Evolutionary conservation across 2,113 vertebrate genomes (phyloP).

Genomic region (Ceyx margarethae): DNA sequence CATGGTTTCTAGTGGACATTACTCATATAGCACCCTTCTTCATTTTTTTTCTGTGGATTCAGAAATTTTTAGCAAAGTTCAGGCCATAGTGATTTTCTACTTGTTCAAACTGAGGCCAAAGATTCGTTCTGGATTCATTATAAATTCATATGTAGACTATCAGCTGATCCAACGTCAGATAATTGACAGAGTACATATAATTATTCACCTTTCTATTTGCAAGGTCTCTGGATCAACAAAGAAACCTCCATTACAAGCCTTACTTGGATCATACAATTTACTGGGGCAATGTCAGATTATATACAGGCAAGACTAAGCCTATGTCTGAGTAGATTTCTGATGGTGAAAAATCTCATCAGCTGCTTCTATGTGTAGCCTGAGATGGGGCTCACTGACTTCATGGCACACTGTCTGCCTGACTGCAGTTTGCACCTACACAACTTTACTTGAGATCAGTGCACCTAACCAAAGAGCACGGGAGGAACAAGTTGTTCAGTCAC

Average conservation of each 20-base stretch:
- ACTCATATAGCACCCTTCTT: not conserved
- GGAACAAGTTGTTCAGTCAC: rapidly evolving
- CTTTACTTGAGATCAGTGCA: not conserved
- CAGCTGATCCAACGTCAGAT: constrained; percentile 28
- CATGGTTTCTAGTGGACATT: not conserved
- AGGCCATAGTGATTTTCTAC: not conserved
- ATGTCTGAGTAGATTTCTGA: not conserved
- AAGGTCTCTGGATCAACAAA: constrained; percentile 60
- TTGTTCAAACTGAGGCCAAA: not conserved
- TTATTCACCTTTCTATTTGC: constrained; percentile 54
- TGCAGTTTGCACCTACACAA: rapidly evolving
- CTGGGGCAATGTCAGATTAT: not conserved
- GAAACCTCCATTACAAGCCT: constrained; percentile 11
- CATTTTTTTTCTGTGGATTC: not conserved
- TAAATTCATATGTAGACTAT: not conserved
- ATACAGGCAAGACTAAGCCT: not conserved
- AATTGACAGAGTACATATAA: constrained; percentile 57
- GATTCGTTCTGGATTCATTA: constrained; percentile 32
- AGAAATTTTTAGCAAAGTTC: not conserved
- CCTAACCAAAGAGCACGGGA: not conserved
- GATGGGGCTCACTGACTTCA: not conserved
- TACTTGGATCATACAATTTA: not conserved
- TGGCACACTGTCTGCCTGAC: not conserved
- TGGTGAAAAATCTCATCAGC: not conserved
- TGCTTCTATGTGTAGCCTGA: not conserved